Evolutionary conservation across 53 echinoderm and acorn worm species (phyloP), one percentile per base, ranked within the genome.

Genomic region (Hippasteria phrygiana): DNA sequence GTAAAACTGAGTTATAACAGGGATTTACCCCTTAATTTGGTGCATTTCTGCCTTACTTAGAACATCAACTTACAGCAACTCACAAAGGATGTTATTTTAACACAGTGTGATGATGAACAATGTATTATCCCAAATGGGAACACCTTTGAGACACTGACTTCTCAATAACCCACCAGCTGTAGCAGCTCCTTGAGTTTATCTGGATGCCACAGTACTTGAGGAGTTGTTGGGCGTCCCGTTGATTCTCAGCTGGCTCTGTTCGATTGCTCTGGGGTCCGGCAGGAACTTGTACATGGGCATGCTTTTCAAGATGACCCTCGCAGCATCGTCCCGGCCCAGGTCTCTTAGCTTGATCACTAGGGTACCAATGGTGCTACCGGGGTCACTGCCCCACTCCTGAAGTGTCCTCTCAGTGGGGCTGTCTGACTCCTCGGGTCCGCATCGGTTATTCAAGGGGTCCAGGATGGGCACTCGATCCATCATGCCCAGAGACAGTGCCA

Each of bases 201-300:
- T 92, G 46, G 98, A 97, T 72, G 94, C 95, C 67, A 97, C 95
- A 20, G 95, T 95, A 55, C 98, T 94, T 41, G 92, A 93, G 33
- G 98, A 97, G 89, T 95, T 93, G 88, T 94, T 95, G 18, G 94
- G 92, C 22, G 92, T 94, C 55, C 80, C 65, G 14, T 89, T 91
- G n/a, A 91, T 82, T 50, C 87, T 75, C 42, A 93, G 64, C 36
- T 88, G 87, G 32, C 88, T 88, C 45, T 95, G 95, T 41, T 97
- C 94, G 34, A 94, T 82, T 22, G 92, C 91, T 46, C 90, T 77
- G 20, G 93, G 95, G 62, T 97, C 93, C 26, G 98, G 95, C 65
- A 97, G 75, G 83, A 97, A 97, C 88, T 94, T 95, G 62, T 87
- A 97, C 53, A 97, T 82, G 34, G 98, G 98, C 51, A 95, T 82